Evolutionary conservation across 2,113 vertebrate genomes (phyloP).

Genomic region (Apistogramma diplotaenia): DNA sequence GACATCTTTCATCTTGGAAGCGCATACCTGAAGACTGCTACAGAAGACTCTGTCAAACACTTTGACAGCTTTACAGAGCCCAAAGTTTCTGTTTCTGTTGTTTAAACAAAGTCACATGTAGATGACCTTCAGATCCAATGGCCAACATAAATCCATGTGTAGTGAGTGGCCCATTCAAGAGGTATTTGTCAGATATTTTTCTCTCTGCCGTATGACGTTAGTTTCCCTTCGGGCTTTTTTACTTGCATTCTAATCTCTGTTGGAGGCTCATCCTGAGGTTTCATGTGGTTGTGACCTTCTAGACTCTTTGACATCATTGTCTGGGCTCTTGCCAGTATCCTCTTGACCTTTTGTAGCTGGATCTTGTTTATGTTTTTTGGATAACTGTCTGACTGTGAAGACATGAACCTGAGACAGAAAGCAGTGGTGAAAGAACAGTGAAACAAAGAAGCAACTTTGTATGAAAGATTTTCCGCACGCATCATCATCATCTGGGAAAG

Average conservation of each 20-base stretch:
- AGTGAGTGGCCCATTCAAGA: not conserved
- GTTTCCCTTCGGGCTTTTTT: slow-evolving; percentile 7
- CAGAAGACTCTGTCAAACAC: not conserved
- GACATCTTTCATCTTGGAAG: slow-evolving; percentile 46
- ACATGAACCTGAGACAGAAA: not conserved
- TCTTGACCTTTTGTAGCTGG: slow-evolving; percentile 19
- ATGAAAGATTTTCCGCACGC: not conserved
- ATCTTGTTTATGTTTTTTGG: not conserved
- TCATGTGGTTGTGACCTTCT: slow-evolving; percentile 17
- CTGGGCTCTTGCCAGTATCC: slow-evolving; percentile 11
- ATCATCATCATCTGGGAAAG: not conserved
- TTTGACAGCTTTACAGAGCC: not conserved
- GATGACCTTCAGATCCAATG: not conserved
- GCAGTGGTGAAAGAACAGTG: not conserved
- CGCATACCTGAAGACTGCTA: slow-evolving; percentile 31
- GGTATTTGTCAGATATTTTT: slow-evolving; percentile 10
- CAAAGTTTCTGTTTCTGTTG: not conserved
- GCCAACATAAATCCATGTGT: not conserved
- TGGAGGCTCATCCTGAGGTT: slow-evolving; percentile 11
- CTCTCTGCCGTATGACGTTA: not conserved
- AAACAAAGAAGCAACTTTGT: not conserved
- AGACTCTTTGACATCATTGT: slow-evolving; percentile 6
- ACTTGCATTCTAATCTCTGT: slow-evolving; percentile 11
- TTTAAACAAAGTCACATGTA: not conserved
- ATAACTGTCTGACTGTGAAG: not conserved